These are phyloP conservation scores for Nestor notabilis DNA, from an alignment of 2,113 vertebrate genomes.

Conservation along the genomic window DNA sequence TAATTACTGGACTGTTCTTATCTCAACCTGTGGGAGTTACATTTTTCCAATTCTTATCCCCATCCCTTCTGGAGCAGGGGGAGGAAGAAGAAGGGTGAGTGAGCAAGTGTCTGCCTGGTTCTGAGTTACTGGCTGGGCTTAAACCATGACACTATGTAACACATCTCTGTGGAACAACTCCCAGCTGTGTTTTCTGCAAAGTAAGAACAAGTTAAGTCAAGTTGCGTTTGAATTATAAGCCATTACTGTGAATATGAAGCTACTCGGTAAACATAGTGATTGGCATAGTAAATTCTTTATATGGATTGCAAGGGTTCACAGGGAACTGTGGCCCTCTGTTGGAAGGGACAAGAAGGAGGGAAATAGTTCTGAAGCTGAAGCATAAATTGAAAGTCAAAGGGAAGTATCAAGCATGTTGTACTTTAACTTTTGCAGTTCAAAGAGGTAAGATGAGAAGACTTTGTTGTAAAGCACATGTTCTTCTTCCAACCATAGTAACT, in stretches of 20 bases:
- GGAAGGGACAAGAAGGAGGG: background rate
- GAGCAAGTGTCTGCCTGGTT: no score
- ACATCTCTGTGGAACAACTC: background rate
- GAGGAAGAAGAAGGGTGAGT: no score
- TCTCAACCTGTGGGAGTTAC: no score
- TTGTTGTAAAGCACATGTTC: background rate
- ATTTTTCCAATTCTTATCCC: no score
- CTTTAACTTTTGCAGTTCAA: background rate
- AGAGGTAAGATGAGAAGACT: background rate
- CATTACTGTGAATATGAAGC: background rate
- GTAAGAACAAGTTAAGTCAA: background rate
- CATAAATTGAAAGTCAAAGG: background rate
- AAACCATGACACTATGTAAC: no score
- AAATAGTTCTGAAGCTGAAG: background rate
- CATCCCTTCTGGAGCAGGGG: no score
- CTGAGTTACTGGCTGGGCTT: no score
- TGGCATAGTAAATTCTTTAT: background rate
- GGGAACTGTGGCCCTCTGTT: fast-evolving
- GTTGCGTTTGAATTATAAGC: background rate
- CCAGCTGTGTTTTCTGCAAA: background rate
- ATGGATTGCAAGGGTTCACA: background rate
- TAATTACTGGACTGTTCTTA: no score
- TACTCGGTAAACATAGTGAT: background rate
- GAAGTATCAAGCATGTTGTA: background rate
- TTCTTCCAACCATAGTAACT: background rate